Base-by-base conservation (phyloP, 2,113 vertebrate species). In the Astur gentilis region DNA sequence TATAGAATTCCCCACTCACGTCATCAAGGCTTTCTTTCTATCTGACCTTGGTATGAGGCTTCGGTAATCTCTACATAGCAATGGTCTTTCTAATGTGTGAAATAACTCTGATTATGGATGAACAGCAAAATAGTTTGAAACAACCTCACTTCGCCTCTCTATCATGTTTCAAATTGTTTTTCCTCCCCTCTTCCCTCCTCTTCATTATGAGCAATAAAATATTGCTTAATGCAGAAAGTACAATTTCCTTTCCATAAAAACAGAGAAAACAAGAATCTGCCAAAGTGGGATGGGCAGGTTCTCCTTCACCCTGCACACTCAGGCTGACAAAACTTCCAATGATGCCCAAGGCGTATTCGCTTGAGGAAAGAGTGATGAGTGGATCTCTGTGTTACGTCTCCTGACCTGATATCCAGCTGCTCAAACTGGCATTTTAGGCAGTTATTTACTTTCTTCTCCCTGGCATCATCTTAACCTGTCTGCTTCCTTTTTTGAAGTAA, bases 41-140 rank as follows among this genome's bases (percentile, higher is more conserved):
- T 91, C 89, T 93, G 96, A 87, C 95, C 95, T 97, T 97, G 96
- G 91, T 57, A 69, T 72, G 94, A 91, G 89, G 91, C 84, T 93
- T 94, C 6, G 0, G 93, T 70, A 95, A 97, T 93, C 93, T 95
- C 81, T 50, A 29, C 90, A 87, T 83, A 95, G 94, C 89, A 87
- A 85, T 83, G 95, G 73, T 40, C 70, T 97, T 95, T 76, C 96
- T 89, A 89, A 93, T 29, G 89, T 76, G 92, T 93, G 83, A 92
- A 95, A 93, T 21, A 85, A 79, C 78, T 87, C 91, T 54, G 93
- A 85, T 69, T 95, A n/a, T 3, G 89, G 66, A 91, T 87, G 79
- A 84, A 81, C 81, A 91, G 70, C 61, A 87, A 77, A 93, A 50
- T 16, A 75, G 64, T 50, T 80, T 80, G 64, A 82, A 90, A 45